Base-by-base conservation (phyloP, 1,140 invertebrate species). In the Parapsyche elsis region DNA sequence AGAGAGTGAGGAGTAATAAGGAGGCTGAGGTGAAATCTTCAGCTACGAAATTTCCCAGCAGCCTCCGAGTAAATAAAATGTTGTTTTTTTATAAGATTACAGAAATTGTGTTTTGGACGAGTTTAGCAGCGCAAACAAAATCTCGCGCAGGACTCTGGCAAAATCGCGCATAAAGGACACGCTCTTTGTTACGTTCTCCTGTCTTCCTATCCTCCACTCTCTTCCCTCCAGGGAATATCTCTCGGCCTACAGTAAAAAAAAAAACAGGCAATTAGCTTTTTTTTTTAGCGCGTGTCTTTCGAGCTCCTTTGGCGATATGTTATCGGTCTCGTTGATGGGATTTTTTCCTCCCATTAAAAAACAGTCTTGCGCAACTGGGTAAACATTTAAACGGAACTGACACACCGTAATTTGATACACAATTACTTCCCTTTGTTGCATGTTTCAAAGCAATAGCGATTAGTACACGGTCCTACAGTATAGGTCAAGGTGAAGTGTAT, bases 51-150 rank as follows among this genome's bases (percentile, higher is more conserved):
- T 67, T 67, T 67, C 64, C 24, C 64, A 26, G 21, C 64, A 26
- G 21, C 24, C 21, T 7, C 24, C 64, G 21, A 67, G 23, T 67
- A 67, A 67, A 67, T 67, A 67, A 67, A 67, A 67, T 26, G 64
- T 26, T 67, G 21, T 26, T 67, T 9, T 67, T 26, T 67, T 67
- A 76, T 53, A 76, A 76, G 73, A 76, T 76, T 76, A 76, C 73
- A 30, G 73, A 76, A 76, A 76, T 76, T 76, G 73, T 57, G 73
- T 76, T 76, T 76, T 16, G 19, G 45, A 24, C 45, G 73, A 57
- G 21, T 76, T 74, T 76, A 57, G 49, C 44, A 21, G 44, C 44
- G 44, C 38, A 26, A 49, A 74, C 21, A 53, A 53, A 76, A 76
- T 57, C 64, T 67, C 64, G 64, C 64, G 14, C 64, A 67, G n/a